Evolutionary conservation across 2,797 vertebrate genomes (phyloP).

Genomic region (Astyanax mexicanus): DNA sequence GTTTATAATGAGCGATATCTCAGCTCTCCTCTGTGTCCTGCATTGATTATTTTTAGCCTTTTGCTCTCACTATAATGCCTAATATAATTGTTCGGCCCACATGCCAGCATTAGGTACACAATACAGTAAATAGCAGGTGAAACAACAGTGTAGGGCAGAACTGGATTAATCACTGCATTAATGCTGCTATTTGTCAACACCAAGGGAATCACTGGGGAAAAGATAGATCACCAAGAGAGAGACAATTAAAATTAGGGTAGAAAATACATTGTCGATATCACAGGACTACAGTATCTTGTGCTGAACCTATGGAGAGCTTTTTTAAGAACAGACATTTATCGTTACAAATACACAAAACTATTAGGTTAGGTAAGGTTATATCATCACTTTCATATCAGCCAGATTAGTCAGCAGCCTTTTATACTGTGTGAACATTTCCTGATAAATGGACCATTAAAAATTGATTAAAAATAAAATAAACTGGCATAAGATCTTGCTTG

Average conservation of each 20-base stretch:
- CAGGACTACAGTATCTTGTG: neutral
- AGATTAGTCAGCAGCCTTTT: no score
- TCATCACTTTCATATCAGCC: no score
- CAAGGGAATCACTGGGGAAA: slow-evolving; percentile 20
- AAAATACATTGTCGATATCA: neutral
- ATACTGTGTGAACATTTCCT: no score
- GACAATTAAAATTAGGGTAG: neutral
- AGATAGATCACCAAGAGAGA: neutral
- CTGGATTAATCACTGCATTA: slow-evolving; percentile 32
- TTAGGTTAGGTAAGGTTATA: no score
- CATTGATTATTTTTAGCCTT: slow-evolving; percentile 76
- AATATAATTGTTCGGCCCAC: slow-evolving; percentile 63
- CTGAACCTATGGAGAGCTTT: no score
- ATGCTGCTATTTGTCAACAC: slow-evolving; percentile 5
- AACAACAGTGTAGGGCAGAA: slow-evolving; percentile 17
- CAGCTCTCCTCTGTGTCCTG: slow-evolving; percentile 63
- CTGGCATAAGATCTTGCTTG: no score
- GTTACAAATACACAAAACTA: no score
- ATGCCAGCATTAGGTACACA: slow-evolving; percentile 39
- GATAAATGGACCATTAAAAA: no score
- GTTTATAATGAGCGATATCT: slow-evolving; percentile 75
- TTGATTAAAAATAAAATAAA: no score
- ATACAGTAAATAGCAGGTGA: slow-evolving; percentile 34
- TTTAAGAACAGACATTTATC: no score
- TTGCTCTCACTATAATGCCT: slow-evolving; percentile 68